Conservation (phyloP, 2,797 vertebrate species). For the Ceryle rudis region DNA sequence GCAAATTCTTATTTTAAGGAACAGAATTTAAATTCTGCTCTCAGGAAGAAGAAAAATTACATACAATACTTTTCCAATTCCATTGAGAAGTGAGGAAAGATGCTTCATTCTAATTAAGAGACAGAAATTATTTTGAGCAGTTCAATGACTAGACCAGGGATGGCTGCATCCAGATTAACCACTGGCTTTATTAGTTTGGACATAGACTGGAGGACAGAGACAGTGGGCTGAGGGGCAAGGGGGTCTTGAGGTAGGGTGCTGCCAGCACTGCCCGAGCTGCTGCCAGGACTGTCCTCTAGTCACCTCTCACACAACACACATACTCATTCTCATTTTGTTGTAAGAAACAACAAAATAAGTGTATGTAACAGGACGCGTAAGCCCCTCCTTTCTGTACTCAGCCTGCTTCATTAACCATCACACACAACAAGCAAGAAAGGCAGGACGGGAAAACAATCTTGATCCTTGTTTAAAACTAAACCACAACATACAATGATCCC, state of each 20-base stretch:
- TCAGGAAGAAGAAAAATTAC: neutral
- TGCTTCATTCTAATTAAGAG: neutral
- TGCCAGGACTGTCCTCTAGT: neutral
- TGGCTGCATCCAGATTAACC: too few species aligned
- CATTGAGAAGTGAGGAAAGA: neutral
- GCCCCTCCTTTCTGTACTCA: neutral
- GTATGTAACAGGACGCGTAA: neutral
- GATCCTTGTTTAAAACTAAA: neutral
- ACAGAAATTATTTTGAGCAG: neutral
- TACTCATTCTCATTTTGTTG: too few species aligned
- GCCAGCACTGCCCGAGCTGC: neutral
- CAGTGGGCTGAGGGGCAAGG: too few species aligned
- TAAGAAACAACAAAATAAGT: neutral
- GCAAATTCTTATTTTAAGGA: neutral
- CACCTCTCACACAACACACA: neutral
- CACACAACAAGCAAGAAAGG: neutral
- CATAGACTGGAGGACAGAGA: neutral
- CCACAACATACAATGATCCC: accelerated
- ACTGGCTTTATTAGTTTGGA: neutral
- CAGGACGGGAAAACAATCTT: neutral
- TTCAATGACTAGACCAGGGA: neutral
- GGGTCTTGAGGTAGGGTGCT: neutral
- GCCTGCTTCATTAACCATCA: neutral
- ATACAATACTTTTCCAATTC: neutral
- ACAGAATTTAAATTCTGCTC: neutral